Percentiles rank a stretch among this genome's conserved stretches.
Evolutionary conservation across 1,140 invertebrate genomes (phyloP).

Genomic region (Sycophila sp.): DNA sequence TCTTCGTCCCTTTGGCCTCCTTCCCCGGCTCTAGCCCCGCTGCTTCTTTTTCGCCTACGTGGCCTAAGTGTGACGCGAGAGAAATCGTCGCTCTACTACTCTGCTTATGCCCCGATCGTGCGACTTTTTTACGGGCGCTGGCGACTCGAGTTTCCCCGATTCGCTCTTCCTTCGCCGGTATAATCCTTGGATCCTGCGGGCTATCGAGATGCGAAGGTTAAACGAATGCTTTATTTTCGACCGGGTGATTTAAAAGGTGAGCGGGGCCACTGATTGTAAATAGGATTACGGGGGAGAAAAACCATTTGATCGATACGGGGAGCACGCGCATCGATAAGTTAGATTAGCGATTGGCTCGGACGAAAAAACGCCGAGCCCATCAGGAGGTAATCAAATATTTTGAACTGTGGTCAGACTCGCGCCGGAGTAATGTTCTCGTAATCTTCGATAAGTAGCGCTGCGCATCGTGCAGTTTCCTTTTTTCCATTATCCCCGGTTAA

Average conservation of each 20-base stretch:
- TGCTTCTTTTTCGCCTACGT: neutral
- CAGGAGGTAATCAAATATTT: constrained; percentile 10
- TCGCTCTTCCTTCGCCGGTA: too few species aligned
- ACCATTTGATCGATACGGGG: constrained; percentile 12
- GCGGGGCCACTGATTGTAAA: constrained; percentile 4
- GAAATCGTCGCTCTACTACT: neutral
- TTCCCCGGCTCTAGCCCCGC: neutral
- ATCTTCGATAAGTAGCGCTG: neutral
- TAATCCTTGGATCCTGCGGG: too few species aligned
- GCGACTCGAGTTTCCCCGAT: too few species aligned
- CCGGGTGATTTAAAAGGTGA: too few species aligned
- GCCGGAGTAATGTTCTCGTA: neutral
- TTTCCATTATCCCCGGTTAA: too few species aligned
- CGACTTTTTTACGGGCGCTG: too few species aligned
- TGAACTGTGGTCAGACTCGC: neutral
- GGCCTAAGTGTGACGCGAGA: constrained; percentile 10
- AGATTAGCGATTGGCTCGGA: constrained; percentile 7
- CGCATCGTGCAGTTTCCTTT: constrained; percentile 5
- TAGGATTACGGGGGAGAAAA: neutral
- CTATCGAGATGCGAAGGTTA: constrained; percentile 21
- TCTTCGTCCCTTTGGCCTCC: neutral
- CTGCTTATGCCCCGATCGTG: too few species aligned
- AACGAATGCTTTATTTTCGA: constrained; percentile 9
- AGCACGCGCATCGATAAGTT: constrained; percentile 18
- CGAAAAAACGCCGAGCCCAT: constrained; percentile 1